Base-by-base conservation (phyloP, 2,888 invertebrate genomes). In the Dendrolimus houi region DNA sequence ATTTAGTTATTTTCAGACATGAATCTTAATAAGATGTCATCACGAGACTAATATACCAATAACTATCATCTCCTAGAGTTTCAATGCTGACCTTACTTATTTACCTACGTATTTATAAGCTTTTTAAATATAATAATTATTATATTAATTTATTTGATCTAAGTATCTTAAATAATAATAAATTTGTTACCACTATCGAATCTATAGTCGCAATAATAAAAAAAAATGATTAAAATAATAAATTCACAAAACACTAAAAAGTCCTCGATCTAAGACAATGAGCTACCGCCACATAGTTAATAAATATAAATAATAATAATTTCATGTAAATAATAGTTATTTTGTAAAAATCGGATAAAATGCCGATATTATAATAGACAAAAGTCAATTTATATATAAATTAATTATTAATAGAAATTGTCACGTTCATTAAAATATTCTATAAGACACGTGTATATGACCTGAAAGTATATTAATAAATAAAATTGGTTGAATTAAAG, bases 141-240 rank as follows among this genome's bases (percentile, higher is more conserved):
- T 3, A 47, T 47, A 47, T 47, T 74, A 77, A 79, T 78, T 78
- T 79, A 85, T 87, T 87, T 87, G 87, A 87, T 87, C 87, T 86
- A 83, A 73, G 75, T 71, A 73, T 69, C 72, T 74, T 71, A 74
- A 60, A 66, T 65, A 64, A 58, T 29, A 29, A 29, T 29, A 29
- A 29, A 29, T 29, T 29, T 29, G 29, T 29, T 29, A 29, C 29
- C 29, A 29, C 29, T 29, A 29, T 29, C 6, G 29, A 29, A 29
- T 29, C 29, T 58, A 60, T 59, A 59, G 59, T 58, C 56, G 56
- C 56, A 57, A 52, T 54, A 29, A 29, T 42, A 10, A 47, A 14
- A 52, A 42, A 29, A 52, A 29, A 52, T 52, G 1, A 12, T 29
- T 29, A 29, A 29, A 29, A 29, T 29, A 57, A 52, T 57, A n/a